A percentile compares a stretch with the other conserved stretches of the same genome.
Conservation (phyloP, 2,888 invertebrate species). For the Corbicula japonica region DNA sequence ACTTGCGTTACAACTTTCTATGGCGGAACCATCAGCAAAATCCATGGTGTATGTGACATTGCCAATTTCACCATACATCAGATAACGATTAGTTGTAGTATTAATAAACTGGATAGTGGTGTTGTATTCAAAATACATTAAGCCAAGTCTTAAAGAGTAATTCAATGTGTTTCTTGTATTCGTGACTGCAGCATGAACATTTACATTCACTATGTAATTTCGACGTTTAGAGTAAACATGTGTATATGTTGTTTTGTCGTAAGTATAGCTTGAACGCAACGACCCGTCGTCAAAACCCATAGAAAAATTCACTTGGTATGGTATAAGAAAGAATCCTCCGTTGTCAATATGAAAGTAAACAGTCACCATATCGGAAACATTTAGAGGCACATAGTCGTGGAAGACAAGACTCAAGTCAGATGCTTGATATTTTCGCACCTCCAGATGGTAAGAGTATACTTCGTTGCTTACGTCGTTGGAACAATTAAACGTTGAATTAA, state of each 20-base stretch:
- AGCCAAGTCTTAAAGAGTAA: constrained; percentile 53
- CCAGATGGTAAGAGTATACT: constrained; percentile 39
- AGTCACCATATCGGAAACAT: constrained; percentile 54
- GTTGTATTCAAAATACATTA: constrained; percentile 61
- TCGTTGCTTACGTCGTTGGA: constrained; percentile 56
- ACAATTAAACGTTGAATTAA: constrained; percentile 51
- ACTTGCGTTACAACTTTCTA: constrained; percentile 32
- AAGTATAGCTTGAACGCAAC: constrained; percentile 1
- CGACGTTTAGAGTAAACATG: constrained; percentile 47
- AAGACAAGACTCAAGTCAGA: constrained; percentile 36
- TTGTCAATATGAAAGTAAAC: constrained; percentile 63
- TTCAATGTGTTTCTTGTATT: constrained; percentile 18
- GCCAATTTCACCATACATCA: constrained; percentile 60
- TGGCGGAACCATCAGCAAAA: constrained; percentile 42
- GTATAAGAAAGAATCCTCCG: constrained; percentile 51
- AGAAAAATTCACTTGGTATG: constrained; percentile 29
- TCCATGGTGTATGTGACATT: constrained; percentile 36
- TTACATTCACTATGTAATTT: constrained; percentile 45
- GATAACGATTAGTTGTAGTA: constrained; percentile 39
- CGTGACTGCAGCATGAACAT: constrained; percentile 38
- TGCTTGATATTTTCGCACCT: constrained; percentile 48
- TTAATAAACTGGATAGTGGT: constrained; percentile 46
- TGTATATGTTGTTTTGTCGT: constrained; percentile 40
- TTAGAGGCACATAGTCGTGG: constrained; percentile 48
- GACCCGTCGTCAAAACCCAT: constrained; percentile 47